A percentile compares a stretch with the other conserved stretches of the same genome.
phyloP scores from a whole-genome alignment of 1,140 invertebrate species.

The Aricia agestis region DNA sequence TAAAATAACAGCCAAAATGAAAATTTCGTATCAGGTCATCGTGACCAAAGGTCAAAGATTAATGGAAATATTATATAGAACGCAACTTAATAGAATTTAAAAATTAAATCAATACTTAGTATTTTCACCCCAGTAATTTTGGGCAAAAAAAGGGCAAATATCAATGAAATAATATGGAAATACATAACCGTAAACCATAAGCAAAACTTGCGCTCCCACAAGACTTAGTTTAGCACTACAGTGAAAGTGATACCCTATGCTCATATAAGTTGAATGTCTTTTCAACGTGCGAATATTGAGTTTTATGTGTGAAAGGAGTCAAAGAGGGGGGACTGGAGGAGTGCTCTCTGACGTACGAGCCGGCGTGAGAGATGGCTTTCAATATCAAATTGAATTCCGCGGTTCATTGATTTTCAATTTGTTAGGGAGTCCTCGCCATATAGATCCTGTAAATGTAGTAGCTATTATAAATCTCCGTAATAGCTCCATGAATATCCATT shows the following conservation, averaged over 20 bases:
- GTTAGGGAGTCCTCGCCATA: slow-evolving; percentile 58
- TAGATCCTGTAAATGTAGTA: slow-evolving; percentile 27
- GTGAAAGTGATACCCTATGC: slow-evolving; percentile 12
- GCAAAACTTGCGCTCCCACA: not conserved
- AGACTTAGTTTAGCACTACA: not conserved
- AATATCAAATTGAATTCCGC: slow-evolving; percentile 79
- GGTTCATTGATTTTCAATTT: slow-evolving; percentile 79
- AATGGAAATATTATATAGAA: no score
- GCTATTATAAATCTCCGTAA: slow-evolving; percentile 56
- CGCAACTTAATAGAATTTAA: no score
- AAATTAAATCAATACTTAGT: no score
- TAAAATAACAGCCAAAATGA: no score
- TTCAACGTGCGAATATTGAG: slow-evolving; percentile 40
- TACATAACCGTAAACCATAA: not conserved
- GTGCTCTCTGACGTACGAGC: slow-evolving; percentile 47
- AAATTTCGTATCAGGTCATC: no score
- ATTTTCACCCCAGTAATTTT: no score
- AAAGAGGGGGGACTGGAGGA: slow-evolving; percentile 54
- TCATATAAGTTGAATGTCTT: slow-evolving; percentile 38
- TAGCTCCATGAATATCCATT: slow-evolving; percentile 36
- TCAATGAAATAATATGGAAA: not conserved
- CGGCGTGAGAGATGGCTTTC: slow-evolving; percentile 74
- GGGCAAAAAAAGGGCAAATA: no score
- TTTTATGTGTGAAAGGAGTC: slow-evolving; percentile 57
- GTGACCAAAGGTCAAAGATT: no score